Evolutionary conservation across 2,888 invertebrate species (phyloP), one percentile per base, ranked within the genome.

Genomic region (Plusia festucae): DNA sequence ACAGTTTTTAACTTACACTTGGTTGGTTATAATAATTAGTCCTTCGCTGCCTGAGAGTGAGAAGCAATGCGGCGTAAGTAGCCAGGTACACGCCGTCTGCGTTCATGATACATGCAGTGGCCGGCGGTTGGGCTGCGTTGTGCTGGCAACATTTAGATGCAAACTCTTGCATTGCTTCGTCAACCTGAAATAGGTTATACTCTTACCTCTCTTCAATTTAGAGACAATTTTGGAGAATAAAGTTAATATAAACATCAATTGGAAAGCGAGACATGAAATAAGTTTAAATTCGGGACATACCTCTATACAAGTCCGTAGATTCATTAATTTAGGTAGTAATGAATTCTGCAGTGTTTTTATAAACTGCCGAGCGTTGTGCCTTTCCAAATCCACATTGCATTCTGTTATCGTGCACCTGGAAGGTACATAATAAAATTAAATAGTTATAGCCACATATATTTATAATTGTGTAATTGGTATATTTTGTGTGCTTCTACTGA

Each of bases 21-120:
- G 93, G 86, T 67, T 95, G 95, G 44, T 95, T 96, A 85, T 98
- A 99, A 90, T 97, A 98, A 59, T 97, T 97, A 49, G 96, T 95
- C 68, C 97, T 96, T 55, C 97, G 96, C 22, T 99, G 96, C 83
- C 97, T 98, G 65, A 98, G 93, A 83, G 98, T 98, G 0, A 99
- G 94, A 53, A 98, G 91, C 22, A 99, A 91, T 0, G 98, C 97
- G 0, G 98, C 97, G 86, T 98, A 98, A 0, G 98, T 98, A 0
- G 99, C 98, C 71, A 99, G 92, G 87, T 99, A 99, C 49, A 99
- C 97, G 22, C 99, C 99, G 91, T 99, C 99, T 0, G 99, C 99
- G 90, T 99, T 99, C 95, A 99, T 97, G 53, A 98, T 97, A 40
- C 97, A 97, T 1, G 96, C 93, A 4, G 96, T 96, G 52, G 96